Evolutionary conservation across 2,888 invertebrate species (phyloP).

Genomic region (Dasysyrphus tricinctus): DNA sequence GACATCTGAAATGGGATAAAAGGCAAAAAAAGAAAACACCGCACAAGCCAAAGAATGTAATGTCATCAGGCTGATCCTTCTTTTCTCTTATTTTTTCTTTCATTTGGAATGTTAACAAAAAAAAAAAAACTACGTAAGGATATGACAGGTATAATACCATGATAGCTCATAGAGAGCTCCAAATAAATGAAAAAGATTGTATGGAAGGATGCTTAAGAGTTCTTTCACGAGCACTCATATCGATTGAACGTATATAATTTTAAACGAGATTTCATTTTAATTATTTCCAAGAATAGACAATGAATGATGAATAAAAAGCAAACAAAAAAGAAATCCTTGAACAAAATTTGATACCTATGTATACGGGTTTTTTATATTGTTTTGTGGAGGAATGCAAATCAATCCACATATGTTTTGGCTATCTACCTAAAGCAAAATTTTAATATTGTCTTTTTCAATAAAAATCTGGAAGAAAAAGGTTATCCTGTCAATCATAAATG

Average conservation of each 20-base stretch:
- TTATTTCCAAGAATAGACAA: slow-evolving; percentile 8
- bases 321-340: neutral
- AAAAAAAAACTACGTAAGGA: neutral
- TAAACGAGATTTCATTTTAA: slow-evolving; percentile 1
- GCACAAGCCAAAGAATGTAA: neutral
- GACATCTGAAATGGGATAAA: slow-evolving; percentile 1
- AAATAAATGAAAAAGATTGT: neutral
- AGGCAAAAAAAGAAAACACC: neutral
- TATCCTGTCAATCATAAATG: slow-evolving; percentile 26
- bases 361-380: neutral
- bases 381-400: neutral
- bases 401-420: too few relatives aligned
- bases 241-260: slow-evolving; percentile 12
- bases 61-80: slow-evolving; percentile 3
- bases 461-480: slow-evolving; percentile 17
- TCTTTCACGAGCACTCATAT: slow-evolving; percentile 1
- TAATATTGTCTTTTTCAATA: neutral
- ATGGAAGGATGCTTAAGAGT: neutral
- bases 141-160: slow-evolving; percentile 1
- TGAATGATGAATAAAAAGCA: too few relatives aligned
- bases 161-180: neutral
- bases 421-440: neutral
- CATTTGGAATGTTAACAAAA: neutral
- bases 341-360: neutral
- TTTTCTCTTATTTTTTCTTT: neutral